These are phyloP conservation scores for Pantherophis vulpinus DNA, from an alignment of 2,797 vertebrate genomes.

Conservation along the genomic window DNA sequence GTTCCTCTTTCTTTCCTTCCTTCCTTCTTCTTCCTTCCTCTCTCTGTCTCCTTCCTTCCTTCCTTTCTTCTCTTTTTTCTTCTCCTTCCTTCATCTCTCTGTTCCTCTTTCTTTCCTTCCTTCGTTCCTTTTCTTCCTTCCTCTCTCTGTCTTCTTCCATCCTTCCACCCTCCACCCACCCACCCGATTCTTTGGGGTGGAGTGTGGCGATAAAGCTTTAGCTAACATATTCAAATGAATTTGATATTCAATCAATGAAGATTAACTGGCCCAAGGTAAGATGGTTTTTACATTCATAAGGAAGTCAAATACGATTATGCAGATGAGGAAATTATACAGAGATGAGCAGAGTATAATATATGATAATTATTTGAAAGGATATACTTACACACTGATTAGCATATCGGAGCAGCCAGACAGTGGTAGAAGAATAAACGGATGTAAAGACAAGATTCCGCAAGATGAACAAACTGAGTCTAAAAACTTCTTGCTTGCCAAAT, in stretches of 20 bases:
- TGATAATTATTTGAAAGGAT: slow-evolving; percentile 95
- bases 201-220: slow-evolving; percentile 61
- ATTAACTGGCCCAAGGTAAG: slow-evolving; percentile 93
- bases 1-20: too few species aligned
- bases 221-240: slow-evolving; percentile 83
- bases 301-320: slow-evolving; percentile 94
- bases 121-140: slow-evolving; percentile 31
- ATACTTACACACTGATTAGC: slow-evolving; percentile 94
- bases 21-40: too few species aligned
- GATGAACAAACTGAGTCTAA: slow-evolving; percentile 51
- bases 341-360: slow-evolving; percentile 91
- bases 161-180: neutral
- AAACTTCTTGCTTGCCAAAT: slow-evolving; percentile 26
- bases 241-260: slow-evolving; percentile 96
- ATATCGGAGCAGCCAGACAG: slow-evolving; percentile 89
- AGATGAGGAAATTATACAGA: slow-evolving; percentile 91
- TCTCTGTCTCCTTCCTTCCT: too few species aligned
- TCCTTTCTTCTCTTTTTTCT: too few species aligned
- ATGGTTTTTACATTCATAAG: slow-evolving; percentile 83
- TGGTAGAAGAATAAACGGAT: slow-evolving; percentile 74
- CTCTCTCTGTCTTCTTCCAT: slow-evolving; percentile 23
- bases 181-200: slow-evolving; percentile 33
- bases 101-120: neutral
- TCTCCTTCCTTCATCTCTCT: too few species aligned
- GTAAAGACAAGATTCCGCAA: slow-evolving; percentile 67